A percentile compares a stretch with the other conserved stretches of the same genome.
phyloP scores from a whole-genome alignment of 1,140 invertebrate species.

The Ceratina australensis region DNA sequence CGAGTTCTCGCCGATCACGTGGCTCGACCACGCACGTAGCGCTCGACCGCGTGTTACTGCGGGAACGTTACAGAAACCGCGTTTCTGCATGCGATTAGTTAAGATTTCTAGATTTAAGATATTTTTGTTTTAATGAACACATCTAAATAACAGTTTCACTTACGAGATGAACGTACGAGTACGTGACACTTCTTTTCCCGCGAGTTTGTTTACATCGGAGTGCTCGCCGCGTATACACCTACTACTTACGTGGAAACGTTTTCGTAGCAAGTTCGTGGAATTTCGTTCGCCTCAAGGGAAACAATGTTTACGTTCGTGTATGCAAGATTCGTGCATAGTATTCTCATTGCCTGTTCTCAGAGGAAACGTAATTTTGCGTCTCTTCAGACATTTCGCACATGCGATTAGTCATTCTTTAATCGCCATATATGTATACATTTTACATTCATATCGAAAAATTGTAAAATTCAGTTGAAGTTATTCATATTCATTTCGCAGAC shows the following conservation, averaged over 20 bases:
- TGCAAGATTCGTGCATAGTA: too few relatives aligned
- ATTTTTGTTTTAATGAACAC: too few relatives aligned
- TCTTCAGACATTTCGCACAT: too few relatives aligned
- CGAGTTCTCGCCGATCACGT: constrained; percentile 36
- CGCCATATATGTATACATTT: too few relatives aligned
- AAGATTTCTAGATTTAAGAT: too few relatives aligned
- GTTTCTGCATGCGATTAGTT: too few relatives aligned
- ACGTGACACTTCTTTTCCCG: neutral
- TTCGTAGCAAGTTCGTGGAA: neutral
- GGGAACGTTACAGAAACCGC: neutral
- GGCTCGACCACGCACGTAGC: constrained; percentile 42
- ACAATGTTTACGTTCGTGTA: neutral
- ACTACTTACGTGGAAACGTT: neutral
- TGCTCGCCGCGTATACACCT: neutral
- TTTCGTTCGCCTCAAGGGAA: neutral
- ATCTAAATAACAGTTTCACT: neutral
- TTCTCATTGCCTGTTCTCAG: neutral
- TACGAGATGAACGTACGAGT: neutral
- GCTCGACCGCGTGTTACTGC: constrained; percentile 18
- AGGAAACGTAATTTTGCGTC: neutral
- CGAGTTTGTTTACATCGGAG: neutral
- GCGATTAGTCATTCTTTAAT: neutral
- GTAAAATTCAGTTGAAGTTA: neutral
- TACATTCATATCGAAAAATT: neutral
- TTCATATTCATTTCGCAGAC: too few relatives aligned